Conservation (phyloP, 2,113 vertebrate species). For the Nibea coibor region DNA sequence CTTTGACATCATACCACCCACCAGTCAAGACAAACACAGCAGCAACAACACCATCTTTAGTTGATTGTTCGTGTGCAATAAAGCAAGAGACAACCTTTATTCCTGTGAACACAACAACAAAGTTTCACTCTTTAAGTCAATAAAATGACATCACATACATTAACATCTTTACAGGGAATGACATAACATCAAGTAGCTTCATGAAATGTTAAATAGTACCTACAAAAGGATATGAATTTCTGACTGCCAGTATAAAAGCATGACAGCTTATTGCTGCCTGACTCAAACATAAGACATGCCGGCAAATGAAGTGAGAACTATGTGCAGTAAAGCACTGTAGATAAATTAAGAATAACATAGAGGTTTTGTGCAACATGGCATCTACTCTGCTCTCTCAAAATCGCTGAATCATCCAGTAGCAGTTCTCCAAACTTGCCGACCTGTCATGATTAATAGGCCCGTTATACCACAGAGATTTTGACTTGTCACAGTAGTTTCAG, state of each 20-base stretch:
- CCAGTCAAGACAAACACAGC: not conserved
- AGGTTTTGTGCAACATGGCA: not conserved
- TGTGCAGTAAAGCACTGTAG: not conserved
- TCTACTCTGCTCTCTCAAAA: not conserved
- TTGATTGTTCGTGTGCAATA: not conserved
- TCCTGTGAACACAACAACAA: not conserved
- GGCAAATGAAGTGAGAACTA: not conserved
- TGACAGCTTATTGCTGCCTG: not conserved
- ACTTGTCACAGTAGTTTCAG: not conserved
- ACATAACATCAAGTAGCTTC: not conserved
- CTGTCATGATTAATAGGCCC: not conserved
- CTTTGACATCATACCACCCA: constrained; percentile 17
- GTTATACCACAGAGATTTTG: constrained; percentile 6
- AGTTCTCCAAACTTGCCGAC: not conserved
- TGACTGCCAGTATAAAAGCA: not conserved
- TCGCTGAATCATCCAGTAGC: not conserved
- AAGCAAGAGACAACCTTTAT: not conserved
- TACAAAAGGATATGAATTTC: not conserved
- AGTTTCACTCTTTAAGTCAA: not conserved
- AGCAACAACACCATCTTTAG: not conserved
- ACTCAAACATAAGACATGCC: not conserved
- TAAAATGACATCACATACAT: not conserved
- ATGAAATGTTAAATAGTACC: not conserved
- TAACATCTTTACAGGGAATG: not conserved
- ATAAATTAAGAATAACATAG: not conserved